Base-by-base conservation (phyloP, 37 sponge, comb jelly and placozoan genomes). In the Beroe forskalii region DNA sequence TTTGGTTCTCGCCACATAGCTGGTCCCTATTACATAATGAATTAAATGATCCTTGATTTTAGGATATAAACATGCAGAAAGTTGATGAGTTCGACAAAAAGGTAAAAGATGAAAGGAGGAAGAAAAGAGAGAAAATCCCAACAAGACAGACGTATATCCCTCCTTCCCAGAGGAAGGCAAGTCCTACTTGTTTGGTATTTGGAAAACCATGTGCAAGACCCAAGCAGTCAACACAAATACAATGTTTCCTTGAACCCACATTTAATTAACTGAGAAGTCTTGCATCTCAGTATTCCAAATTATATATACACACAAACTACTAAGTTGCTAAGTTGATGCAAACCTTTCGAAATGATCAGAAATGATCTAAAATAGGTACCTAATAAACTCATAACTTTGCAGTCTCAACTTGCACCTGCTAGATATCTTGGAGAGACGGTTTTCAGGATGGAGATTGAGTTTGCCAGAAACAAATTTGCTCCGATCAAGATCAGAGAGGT, bases 361-460 rank as follows among this genome's bases (percentile, higher is more conserved):
- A n/a, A n/a, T n/a, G n/a, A n/a, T n/a, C n/a, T n/a, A n/a, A n/a
- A n/a, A n/a, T n/a, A n/a, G n/a, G n/a, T n/a, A n/a, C n/a, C n/a
- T n/a, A n/a, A n/a, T n/a, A n/a, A n/a, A n/a, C n/a, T n/a, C n/a
- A n/a, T n/a, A n/a, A n/a, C n/a, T n/a, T 12, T 12, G 12, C 55
- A 72, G 86, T 25, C 35, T 22, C 55, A 44, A 25, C 8, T 43
- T 42, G 35, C 86, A 8, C 86, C 86, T 4, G 38, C 86, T 44
- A 32, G 86, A 20, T 80, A 80, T 30, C 28, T 80, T 40, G 86
- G 86, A 1, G 17, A 27, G 24, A 80, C 86, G 24, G 55, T 80
- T 12, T 80, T 80, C 55, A 41, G 27, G 55, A 80, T 80, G 86
- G 86, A 80, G 3, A 37, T 80, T 2, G 86, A 80, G 86, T 80